Base-by-base conservation (phyloP, 1,140 invertebrate genomes). In the Panulirus ornatus region DNA sequence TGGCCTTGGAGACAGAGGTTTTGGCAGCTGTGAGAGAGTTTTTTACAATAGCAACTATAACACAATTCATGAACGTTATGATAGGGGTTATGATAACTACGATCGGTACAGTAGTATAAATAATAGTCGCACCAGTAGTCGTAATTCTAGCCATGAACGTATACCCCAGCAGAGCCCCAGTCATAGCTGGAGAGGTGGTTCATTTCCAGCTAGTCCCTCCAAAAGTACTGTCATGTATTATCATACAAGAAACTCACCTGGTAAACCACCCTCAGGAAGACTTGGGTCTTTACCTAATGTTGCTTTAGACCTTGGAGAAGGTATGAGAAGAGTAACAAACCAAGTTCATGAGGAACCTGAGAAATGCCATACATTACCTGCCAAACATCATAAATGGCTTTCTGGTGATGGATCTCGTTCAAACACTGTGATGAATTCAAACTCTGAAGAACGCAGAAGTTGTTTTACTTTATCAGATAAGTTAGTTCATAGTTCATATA, bases 41-140 rank as follows among this genome's bases (percentile, higher is more conserved):
- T 89, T 91, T 63, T 73, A 91, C 88, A 89, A 89, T 71, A 71
- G 85, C 58, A 88, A 83, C 51, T 84, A 51, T 27, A 84, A 84
- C 47, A 76, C 70, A 58, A 51, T 16, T 44, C 30, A 54, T 42
- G 88, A 91, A 34, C 76, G 83, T 19, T 81, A 88, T 73, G 82
- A 86, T 44, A 58, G 91, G 27, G 91, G 91, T 5, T 89, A 91
- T 30, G 88, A 88, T 40, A 88, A 91, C 36, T 81, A 85, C 19
- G 91, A 89, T 44, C 71, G 87, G 22, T 86, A 86, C 75, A 89
- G 79, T 81, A 90, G 89, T 51, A 89, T 87, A 22, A 89, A 91
- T 38, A 84, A 82, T 47, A 92, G 91, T 63, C 54, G 88, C 47
- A 58, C 91, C 54, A 84, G 79, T 71, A 88, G 90, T 71, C 63